Evolutionary conservation across 2,888 invertebrate genomes (phyloP), one percentile per base, ranked within the genome.

Genomic region (Scaptomyza reducta): DNA sequence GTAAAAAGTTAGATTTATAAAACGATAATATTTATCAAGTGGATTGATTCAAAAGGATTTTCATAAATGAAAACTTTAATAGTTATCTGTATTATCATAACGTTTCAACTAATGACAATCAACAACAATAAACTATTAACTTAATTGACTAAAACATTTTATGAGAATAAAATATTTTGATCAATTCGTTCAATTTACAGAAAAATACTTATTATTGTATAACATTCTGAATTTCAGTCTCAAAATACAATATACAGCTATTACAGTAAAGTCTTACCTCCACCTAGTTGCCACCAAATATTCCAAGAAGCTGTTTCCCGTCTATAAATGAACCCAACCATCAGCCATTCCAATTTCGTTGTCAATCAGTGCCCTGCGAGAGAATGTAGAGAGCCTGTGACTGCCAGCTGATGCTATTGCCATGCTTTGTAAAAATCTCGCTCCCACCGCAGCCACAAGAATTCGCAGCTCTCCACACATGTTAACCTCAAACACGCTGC

Each of bases 321-420:
- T 55, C 55, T 16, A 18, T 14, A 16, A 65, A 38, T 31, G 29
- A 41, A 27, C 27, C 49, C 38, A 47, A 61, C 44, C 68, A 60
- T 38, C 42, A 60, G 42, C 54, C 33, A 45, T 76, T 74, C 49
- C 67, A 77, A 71, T 74, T 67, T 67, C 58, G 67, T 41, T 74
- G 74, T 77, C 74, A 74, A 77, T 74, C 74, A 77, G 61, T 67
- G 77, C 58, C 67, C 49, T 67, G 9, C 35, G 46, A 54, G 61
- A 41, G 13, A 35, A n/a, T n/a, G n/a, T n/a, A n/a, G 35, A 35
- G 6, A 16, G 38, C 27, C 18, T 11, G 22, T 41, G 47, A 35
- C 55, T 55, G 64, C 53, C 58, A 75, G 55, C 58, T 56, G 73
- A 7, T 65, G 66, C 59, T 41, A 13, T 40, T 66, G 33, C 46